Evolutionary conservation across 2,888 invertebrate genomes (phyloP).

Genomic region (Ptycholaimellus sp.): DNA sequence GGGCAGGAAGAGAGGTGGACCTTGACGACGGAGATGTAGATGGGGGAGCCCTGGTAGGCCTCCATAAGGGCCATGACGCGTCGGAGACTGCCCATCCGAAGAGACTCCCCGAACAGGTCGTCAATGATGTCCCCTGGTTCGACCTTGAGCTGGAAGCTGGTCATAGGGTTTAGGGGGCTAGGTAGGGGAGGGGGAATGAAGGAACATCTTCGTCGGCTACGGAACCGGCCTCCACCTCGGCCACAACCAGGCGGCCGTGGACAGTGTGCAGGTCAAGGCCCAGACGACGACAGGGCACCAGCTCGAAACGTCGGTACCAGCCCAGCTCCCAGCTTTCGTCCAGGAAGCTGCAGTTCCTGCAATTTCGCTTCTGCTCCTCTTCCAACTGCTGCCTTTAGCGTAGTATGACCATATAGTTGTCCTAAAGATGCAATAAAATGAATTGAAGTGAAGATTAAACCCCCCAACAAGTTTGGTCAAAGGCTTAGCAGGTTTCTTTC

Average conservation of each 20-base stretch:
- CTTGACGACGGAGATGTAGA: slow-evolving; percentile 30
- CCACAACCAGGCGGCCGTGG: slow-evolving; percentile 37
- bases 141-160: slow-evolving; percentile 34
- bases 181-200: slow-evolving; percentile 6
- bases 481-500: too few species aligned
- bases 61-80: slow-evolving; percentile 16
- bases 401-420: too few species aligned
- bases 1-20: too few species aligned
- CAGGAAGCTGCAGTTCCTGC: slow-evolving; percentile 39
- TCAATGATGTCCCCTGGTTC: slow-evolving; percentile 41
- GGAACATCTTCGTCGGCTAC: slow-evolving; percentile 42
- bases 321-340: slow-evolving; percentile 41
- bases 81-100: slow-evolving; percentile 18
- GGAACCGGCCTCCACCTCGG: slow-evolving; percentile 37
- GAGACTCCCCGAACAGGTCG: slow-evolving; percentile 36
- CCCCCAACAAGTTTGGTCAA: too few species aligned
- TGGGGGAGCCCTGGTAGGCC: slow-evolving; percentile 23
- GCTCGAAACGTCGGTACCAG: slow-evolving; percentile 31
- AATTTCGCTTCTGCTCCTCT: too few species aligned
- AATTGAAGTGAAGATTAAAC: too few species aligned
- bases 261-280: slow-evolving; percentile 40
- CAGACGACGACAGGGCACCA: slow-evolving; percentile 40
- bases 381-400: too few species aligned
- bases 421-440: too few species aligned
- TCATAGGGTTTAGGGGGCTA: neutral